Conservation (phyloP, 2,797 vertebrate species). For the Danio aesculapii region DNA sequence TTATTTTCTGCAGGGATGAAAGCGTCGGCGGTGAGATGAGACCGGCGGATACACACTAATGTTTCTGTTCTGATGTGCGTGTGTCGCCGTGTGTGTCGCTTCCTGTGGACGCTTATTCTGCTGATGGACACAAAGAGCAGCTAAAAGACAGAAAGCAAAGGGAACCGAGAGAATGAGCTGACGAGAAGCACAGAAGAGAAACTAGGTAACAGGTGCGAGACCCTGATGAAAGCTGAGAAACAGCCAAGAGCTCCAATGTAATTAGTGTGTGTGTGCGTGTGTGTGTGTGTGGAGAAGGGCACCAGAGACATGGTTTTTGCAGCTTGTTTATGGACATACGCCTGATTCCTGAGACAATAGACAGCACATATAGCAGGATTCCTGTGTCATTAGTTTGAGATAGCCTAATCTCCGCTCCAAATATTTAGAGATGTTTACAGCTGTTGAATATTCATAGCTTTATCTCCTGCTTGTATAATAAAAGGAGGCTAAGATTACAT, state of each 20-base stretch:
- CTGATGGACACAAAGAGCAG: constrained; percentile 43
- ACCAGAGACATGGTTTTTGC: background rate
- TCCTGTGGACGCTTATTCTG: constrained; percentile 17
- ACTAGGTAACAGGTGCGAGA: constrained; percentile 76
- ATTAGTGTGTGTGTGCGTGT: constrained; percentile 60
- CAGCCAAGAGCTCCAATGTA: constrained; percentile 71
- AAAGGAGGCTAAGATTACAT: no score
- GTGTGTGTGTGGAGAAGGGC: background rate
- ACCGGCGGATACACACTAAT: background rate
- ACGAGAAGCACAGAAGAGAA: background rate
- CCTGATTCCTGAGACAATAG: background rate
- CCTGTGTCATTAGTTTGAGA: background rate
- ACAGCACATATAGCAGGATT: background rate
- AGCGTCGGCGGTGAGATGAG: constrained; percentile 55
- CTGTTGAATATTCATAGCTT: no score
- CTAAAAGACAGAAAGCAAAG: constrained; percentile 42
- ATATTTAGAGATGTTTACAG: background rate
- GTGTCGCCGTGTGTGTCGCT: constrained; percentile 3
- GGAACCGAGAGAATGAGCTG: constrained; percentile 13
- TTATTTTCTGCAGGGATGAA: constrained; percentile 50
- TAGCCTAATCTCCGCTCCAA: background rate
- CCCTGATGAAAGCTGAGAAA: constrained; percentile 66
- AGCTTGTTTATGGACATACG: background rate
- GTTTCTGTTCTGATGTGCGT: background rate
- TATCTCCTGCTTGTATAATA: no score